phyloP scores from a whole-genome alignment of 1,140 invertebrate species.

The Drosophila repletoides region DNA sequence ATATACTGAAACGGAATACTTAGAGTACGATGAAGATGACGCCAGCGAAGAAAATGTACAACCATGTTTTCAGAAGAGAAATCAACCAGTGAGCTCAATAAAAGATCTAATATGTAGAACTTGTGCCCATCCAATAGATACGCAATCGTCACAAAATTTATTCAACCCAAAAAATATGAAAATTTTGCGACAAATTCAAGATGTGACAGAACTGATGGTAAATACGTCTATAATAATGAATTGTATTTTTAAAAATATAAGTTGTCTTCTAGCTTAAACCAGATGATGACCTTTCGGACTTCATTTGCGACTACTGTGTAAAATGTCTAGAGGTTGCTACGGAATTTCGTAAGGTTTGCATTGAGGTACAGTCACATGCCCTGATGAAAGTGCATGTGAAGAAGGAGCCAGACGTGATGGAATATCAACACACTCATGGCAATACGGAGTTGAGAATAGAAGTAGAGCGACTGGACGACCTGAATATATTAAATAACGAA shows the following conservation, averaged over 20 bases:
- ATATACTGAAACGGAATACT: slow-evolving; percentile 20
- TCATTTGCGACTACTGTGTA: slow-evolving; percentile 39
- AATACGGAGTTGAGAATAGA: not conserved
- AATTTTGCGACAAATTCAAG: slow-evolving; percentile 36
- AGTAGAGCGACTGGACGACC: slow-evolving; percentile 10
- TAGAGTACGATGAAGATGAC: slow-evolving; percentile 14
- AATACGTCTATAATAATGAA: not conserved
- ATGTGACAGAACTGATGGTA: slow-evolving; percentile 34
- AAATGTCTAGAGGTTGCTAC: slow-evolving; percentile 37
- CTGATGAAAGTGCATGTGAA: slow-evolving; percentile 17
- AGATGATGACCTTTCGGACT: slow-evolving; percentile 24
- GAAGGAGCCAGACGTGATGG: not conserved
- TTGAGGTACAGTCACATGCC: slow-evolving; percentile 36
- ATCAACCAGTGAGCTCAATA: not conserved
- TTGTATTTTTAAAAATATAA: not conserved
- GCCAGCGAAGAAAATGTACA: not conserved
- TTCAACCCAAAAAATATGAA: slow-evolving; percentile 21
- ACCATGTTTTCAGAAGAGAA: too few species aligned
- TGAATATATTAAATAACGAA: slow-evolving; percentile 8
- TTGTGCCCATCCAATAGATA: slow-evolving; percentile 27
- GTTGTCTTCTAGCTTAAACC: slow-evolving; percentile 33
- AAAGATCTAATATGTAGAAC: slow-evolving; percentile 40
- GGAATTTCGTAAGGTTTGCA: slow-evolving; percentile 49
- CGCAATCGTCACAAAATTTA: slow-evolving; percentile 13
- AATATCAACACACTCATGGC: not conserved